These are phyloP conservation scores for Bradypus variegatus DNA, from an alignment of 2,797 vertebrate species.

Conservation along the genomic window DNA sequence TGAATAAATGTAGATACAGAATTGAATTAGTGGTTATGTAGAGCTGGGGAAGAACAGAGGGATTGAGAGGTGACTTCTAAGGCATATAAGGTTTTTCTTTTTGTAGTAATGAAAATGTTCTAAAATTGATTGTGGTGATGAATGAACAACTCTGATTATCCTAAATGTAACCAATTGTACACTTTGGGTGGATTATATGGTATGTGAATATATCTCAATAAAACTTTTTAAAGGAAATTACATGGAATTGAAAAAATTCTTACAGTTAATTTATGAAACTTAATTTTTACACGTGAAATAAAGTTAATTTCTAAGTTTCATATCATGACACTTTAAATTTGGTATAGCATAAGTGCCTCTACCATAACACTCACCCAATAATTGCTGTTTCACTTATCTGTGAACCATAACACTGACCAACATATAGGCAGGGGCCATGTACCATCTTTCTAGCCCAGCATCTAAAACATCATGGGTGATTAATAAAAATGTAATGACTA, in stretches of 20 bases:
- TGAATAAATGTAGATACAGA: too few species aligned
- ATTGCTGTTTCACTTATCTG: not conserved
- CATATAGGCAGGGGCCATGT: not conserved
- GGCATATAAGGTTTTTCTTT: too few species aligned
- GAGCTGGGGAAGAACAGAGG: too few species aligned
- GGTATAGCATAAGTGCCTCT: not conserved
- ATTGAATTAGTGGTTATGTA: too few species aligned
- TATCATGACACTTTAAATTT: not conserved
- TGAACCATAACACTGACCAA: not conserved
- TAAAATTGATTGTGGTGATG: too few species aligned
- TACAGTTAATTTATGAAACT: not conserved
- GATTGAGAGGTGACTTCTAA: too few species aligned
- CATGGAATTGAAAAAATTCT: not conserved
- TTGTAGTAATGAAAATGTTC: too few species aligned
- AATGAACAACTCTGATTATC: too few species aligned
- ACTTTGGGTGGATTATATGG: too few species aligned
- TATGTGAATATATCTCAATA: too few species aligned
- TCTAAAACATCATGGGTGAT: not conserved
- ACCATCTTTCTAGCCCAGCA: slow-evolving; percentile 24
- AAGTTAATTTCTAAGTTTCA: not conserved
- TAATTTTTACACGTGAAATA: not conserved
- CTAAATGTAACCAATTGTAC: too few species aligned
- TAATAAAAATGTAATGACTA: not conserved
- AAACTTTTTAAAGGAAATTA: not conserved
- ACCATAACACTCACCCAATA: not conserved